Percentiles rank a stretch among this genome's conserved stretches.
Conservation (phyloP, 2,113 vertebrate species). For the Oryzias woworae region DNA sequence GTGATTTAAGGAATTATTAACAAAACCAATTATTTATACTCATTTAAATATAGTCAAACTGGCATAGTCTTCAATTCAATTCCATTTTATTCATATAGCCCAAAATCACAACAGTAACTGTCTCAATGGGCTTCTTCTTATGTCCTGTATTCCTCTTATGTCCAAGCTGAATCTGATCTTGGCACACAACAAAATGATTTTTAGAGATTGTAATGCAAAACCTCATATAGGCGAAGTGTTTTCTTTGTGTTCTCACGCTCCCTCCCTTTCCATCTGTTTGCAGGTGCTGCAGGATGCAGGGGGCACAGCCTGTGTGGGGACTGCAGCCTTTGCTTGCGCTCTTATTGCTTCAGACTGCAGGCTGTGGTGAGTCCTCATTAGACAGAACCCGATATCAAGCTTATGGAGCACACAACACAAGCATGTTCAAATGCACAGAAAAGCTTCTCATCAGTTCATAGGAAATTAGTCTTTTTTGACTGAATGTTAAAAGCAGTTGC, state of each 20-base stretch:
- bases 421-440: too few relatives aligned
- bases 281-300: constrained; percentile 72
- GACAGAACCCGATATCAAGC: constrained; percentile 9
- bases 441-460: background rate
- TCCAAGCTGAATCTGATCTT: too few relatives aligned
- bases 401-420: background rate
- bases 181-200: too few relatives aligned
- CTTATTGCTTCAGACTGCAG: constrained; percentile 61
- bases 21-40: too few relatives aligned
- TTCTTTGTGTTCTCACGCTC: constrained; percentile 37
- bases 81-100: too few relatives aligned
- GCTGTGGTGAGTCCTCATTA: constrained; percentile 64
- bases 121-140: too few relatives aligned
- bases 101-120: too few relatives aligned
- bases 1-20: too few relatives aligned
- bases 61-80: too few relatives aligned
- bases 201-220: background rate
- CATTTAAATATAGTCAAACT: too few relatives aligned
- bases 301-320: constrained; percentile 48
- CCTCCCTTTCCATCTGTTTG: constrained; percentile 34
- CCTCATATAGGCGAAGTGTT: constrained; percentile 26
- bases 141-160: too few relatives aligned
- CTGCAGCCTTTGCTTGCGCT: constrained; percentile 62
- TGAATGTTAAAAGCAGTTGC: too few relatives aligned
- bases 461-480: background rate